These are phyloP conservation scores for Portevinia maculata DNA, from an alignment of 2,888 invertebrate species.

Conservation along the genomic window DNA sequence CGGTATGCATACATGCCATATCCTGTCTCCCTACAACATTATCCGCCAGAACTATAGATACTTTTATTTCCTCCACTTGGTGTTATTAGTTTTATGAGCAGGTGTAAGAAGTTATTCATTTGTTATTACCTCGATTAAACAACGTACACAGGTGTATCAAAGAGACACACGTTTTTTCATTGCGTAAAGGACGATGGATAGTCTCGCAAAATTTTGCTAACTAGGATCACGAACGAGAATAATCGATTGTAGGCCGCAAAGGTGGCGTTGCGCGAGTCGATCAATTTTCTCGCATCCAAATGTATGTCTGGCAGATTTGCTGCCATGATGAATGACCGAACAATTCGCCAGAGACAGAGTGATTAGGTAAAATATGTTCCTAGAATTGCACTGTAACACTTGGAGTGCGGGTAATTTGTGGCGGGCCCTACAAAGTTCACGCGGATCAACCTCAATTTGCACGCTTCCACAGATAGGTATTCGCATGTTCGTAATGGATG, in stretches of 20 bases:
- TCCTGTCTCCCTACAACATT: slow-evolving; percentile 37
- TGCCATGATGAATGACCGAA: slow-evolving; percentile 59
- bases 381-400: slow-evolving; percentile 41
- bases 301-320: slow-evolving; percentile 61
- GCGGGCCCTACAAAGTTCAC: slow-evolving; percentile 13
- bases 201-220: slow-evolving; percentile 40
- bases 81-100: slow-evolving; percentile 70
- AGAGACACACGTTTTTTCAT: slow-evolving; percentile 8
- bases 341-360: slow-evolving; percentile 65
- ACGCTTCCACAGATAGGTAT: slow-evolving; percentile 15
- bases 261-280: slow-evolving; percentile 52
- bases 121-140: slow-evolving; percentile 33
- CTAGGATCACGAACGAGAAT: slow-evolving; percentile 56
- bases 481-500: slow-evolving; percentile 34
- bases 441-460: slow-evolving; percentile 45
- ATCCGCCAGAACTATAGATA: slow-evolving; percentile 16
- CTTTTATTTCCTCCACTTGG: slow-evolving; percentile 41
- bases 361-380: slow-evolving; percentile 67
- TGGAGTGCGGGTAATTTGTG: slow-evolving; percentile 36
- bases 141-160: slow-evolving; percentile 41
- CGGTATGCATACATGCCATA: slow-evolving; percentile 35
- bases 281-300: slow-evolving; percentile 51
- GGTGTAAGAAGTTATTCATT: slow-evolving; percentile 72
- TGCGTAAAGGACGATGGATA: slow-evolving; percentile 16
- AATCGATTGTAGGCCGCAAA: slow-evolving; percentile 53